These are phyloP conservation scores for Itoplectis maculator DNA, from an alignment of 2,888 invertebrate species.

Conservation along the genomic window DNA sequence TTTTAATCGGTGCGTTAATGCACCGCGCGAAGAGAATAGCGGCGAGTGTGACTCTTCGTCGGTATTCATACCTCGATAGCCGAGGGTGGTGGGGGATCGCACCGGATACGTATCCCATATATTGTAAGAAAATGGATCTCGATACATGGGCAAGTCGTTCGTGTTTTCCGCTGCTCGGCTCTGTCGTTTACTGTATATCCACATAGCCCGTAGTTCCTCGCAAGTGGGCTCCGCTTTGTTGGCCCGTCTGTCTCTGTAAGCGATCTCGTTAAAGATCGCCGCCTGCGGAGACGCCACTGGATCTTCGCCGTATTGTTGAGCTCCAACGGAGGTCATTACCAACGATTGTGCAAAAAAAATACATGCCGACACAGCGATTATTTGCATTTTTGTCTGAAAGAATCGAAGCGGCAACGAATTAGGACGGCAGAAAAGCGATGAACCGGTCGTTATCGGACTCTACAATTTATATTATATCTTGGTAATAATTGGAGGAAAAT, in stretches of 20 bases:
- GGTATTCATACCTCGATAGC: slow-evolving; percentile 77
- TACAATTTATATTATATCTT: slow-evolving; percentile 3
- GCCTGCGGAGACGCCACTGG: slow-evolving; percentile 52
- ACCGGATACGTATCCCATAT: slow-evolving; percentile 91
- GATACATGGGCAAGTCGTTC: slow-evolving; percentile 93
- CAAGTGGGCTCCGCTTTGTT: slow-evolving; percentile 91
- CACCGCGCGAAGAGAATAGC: background rate
- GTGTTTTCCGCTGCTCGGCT: slow-evolving; percentile 94
- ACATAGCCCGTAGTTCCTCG: slow-evolving; percentile 95
- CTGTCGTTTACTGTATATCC: slow-evolving; percentile 95
- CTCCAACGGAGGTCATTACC: slow-evolving; percentile 46
- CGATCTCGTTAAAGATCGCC: slow-evolving; percentile 69
- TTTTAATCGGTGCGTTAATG: background rate
- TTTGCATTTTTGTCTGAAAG: slow-evolving; percentile 62
- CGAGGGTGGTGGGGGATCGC: slow-evolving; percentile 73
- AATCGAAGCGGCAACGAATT: slow-evolving; percentile 29
- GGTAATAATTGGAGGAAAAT: background rate
- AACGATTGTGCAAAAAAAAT: slow-evolving; percentile 65
- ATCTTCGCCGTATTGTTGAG: slow-evolving; percentile 37
- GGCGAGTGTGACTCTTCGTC: background rate
- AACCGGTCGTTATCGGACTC: background rate
- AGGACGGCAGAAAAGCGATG: background rate
- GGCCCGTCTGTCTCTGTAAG: slow-evolving; percentile 76
- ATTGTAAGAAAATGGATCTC: slow-evolving; percentile 93
- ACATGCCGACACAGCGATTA: slow-evolving; percentile 62